Conservation (phyloP, 2,113 vertebrate genomes). For the Neolamprologus falcicula region DNA sequence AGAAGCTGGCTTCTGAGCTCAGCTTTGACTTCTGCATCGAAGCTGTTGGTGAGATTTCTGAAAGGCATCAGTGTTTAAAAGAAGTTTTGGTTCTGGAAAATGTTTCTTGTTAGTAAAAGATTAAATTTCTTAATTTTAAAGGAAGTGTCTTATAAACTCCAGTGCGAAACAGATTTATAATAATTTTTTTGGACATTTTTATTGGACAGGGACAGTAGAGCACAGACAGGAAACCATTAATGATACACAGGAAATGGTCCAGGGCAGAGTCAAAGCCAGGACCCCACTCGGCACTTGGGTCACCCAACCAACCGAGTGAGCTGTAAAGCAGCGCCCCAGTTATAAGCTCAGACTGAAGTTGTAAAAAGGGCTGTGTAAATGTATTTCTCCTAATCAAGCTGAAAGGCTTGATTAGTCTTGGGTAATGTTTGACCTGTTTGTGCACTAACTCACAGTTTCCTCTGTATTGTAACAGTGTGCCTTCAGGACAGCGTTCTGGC, state of each 20-base stretch:
- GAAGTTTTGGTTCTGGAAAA: background rate
- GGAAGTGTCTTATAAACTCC: rapidly evolving
- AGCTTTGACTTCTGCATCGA: constrained; percentile 97
- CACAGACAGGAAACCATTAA: background rate
- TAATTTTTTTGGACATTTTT: background rate
- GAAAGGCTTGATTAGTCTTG: background rate
- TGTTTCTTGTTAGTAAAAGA: background rate
- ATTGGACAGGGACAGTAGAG: background rate
- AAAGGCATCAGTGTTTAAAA: background rate
- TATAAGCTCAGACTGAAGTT: background rate
- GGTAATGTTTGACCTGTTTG: background rate
- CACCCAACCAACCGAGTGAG: background rate
- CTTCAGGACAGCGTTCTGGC: constrained; percentile 97
- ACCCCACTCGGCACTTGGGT: background rate
- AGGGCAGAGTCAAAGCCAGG: background rate
- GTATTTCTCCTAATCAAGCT: background rate
- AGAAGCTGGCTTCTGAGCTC: constrained; percentile 95
- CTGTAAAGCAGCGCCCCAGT: background rate
- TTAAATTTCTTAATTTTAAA: background rate
- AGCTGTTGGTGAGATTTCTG: constrained; percentile 83
- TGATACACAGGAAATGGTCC: background rate
- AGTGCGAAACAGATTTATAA: background rate
- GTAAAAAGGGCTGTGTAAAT: background rate
- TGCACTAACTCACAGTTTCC: background rate
- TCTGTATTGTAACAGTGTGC: constrained; percentile 75